Evolutionary conservation across 2,797 vertebrate genomes (phyloP).

Genomic region (Acanthurus leucopareius): DNA sequence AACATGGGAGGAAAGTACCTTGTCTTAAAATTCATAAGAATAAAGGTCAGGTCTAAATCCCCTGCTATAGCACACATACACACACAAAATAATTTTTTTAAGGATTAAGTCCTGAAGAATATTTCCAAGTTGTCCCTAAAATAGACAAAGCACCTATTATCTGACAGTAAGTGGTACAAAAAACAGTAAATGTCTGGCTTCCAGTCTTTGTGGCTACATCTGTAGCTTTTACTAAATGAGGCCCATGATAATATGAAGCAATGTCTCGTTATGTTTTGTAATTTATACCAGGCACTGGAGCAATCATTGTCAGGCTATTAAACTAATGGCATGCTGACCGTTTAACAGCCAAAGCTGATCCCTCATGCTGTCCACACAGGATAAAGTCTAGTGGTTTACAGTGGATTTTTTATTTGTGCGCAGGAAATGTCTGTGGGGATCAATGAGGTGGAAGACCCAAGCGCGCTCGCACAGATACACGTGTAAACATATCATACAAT

Average conservation of each 20-base stretch:
- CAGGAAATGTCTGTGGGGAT: slow-evolving; percentile 48
- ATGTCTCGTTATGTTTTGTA: slow-evolving; percentile 58
- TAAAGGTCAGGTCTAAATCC: neutral
- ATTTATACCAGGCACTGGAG: slow-evolving; percentile 62
- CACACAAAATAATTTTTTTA: neutral
- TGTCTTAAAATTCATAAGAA: neutral
- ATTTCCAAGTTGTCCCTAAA: neutral
- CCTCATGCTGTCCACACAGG: slow-evolving; percentile 56
- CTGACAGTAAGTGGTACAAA: neutral
- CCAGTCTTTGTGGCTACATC: neutral
- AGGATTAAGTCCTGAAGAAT: neutral
- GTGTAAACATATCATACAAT: slow-evolving; percentile 41
- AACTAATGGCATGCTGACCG: slow-evolving; percentile 71
- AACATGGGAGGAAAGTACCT: neutral
- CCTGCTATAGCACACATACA: no score
- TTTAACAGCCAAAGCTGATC: slow-evolving; percentile 65
- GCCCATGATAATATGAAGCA: slow-evolving; percentile 37
- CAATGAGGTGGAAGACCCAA: slow-evolving; percentile 74
- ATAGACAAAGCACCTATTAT: neutral
- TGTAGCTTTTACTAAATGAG: slow-evolving; percentile 29
- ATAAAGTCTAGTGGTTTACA: slow-evolving; percentile 54
- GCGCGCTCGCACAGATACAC: slow-evolving; percentile 34
- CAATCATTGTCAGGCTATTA: slow-evolving; percentile 66
- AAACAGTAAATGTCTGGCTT: slow-evolving; percentile 4
- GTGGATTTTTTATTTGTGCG: slow-evolving; percentile 49